Evolutionary conservation across 2,113 vertebrate species (phyloP).

Genomic region (Micromys minutus): DNA sequence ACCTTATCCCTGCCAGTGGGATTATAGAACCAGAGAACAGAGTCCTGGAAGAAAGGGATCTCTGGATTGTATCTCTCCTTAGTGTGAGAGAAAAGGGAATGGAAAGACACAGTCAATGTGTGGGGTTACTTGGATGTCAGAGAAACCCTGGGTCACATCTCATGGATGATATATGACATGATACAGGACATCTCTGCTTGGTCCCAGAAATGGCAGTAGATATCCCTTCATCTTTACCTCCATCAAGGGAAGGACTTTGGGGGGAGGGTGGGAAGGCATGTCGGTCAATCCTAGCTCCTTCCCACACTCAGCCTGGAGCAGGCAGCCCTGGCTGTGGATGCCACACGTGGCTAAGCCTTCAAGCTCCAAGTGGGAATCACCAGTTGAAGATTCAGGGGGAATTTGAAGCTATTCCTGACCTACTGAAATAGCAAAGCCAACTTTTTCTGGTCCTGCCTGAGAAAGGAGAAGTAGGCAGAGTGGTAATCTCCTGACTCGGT

Average conservation of each 20-base stretch:
- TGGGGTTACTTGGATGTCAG: neutral
- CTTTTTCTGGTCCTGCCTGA: neutral
- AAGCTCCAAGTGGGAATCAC: neutral
- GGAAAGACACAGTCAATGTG: neutral
- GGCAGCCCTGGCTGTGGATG: neutral
- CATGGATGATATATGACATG: neutral
- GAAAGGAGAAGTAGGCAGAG: neutral
- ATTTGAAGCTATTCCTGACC: neutral
- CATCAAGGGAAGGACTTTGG: neutral
- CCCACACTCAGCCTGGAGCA: neutral
- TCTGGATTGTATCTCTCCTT: neutral
- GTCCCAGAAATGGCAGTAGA: neutral
- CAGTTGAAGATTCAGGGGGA: conserved; percentile 16
- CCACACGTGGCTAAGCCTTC: neutral
- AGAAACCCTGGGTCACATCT: neutral
- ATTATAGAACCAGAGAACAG: conserved; percentile 31
- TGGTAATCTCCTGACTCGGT: fast-evolving
- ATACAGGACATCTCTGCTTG: neutral
- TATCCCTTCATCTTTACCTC: neutral
- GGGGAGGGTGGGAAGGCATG: neutral
- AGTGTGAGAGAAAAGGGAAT: neutral
- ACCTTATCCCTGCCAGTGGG: conserved; percentile 48
- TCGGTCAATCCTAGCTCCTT: neutral
- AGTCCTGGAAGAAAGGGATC: conserved; percentile 21
- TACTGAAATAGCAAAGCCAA: neutral